These are phyloP conservation scores for Tympanoctomys barrerae DNA, from an alignment of 2,797 vertebrate species.

Conservation along the genomic window DNA sequence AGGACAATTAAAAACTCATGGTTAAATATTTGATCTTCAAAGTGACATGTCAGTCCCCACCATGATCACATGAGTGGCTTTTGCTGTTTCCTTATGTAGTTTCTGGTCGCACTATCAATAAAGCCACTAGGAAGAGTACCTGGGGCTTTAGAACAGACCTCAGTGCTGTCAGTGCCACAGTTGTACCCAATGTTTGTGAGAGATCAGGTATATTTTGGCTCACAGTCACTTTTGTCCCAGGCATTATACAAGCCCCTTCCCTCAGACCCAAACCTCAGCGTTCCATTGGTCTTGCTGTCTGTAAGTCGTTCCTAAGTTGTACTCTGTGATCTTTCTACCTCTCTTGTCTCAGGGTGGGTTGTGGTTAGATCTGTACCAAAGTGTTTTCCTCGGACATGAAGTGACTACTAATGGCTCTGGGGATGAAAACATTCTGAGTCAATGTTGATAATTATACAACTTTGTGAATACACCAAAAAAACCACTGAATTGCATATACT, in stretches of 20 bases:
- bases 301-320: background rate
- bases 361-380: too few species aligned
- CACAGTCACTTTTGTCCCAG: background rate
- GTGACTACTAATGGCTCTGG: background rate
- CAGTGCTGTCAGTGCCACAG: background rate
- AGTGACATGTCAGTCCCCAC: background rate
- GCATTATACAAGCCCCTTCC: background rate
- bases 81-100: background rate
- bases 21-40: background rate
- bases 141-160: background rate
- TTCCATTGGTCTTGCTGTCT: background rate
- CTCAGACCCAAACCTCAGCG: background rate
- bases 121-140: background rate
- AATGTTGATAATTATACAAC: too few species aligned
- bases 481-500: too few species aligned
- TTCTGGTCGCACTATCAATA: background rate
- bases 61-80: background rate
- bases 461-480: too few species aligned
- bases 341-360: background rate
- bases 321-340: too few species aligned
- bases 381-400: background rate
- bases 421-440: background rate
- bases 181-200: too few species aligned
- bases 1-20: background rate
- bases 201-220: background rate